Base-by-base conservation (phyloP, 1,140 invertebrate genomes). In the Trialeurodes vaporariorum region DNA sequence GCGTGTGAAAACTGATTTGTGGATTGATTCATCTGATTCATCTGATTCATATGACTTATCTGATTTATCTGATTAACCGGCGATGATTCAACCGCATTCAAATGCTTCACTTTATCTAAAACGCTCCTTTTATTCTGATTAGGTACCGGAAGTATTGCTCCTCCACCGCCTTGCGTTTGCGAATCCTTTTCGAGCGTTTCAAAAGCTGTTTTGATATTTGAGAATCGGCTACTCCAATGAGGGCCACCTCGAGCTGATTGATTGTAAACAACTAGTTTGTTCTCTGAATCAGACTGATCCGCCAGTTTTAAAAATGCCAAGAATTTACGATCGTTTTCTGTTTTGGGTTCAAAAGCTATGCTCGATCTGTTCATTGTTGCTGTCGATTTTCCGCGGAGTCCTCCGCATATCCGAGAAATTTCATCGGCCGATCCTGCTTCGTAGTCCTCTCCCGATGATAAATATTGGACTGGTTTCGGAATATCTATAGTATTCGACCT, bases 401-500 rank as follows among this genome's bases (percentile, higher is more conserved):
- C 34, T 9, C 17, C 17, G 17, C 34, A 17, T 17, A 49, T 49
- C 5, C 34, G 34, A 49, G 34, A 49, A 49, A 27, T 21, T 23
- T 40, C 67, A 49, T 71, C 70, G 26, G 62, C 68, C 49, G 71
- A 68, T n/a, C 71, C 71, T 11, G 59, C 66, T 21, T 71, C 73
- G 40, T 71, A 72, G 25, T 76, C 74, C 59, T 73, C 73, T 12
- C 71, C 73, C 23, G 73, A 72, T n/a, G 71, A 73, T 24, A 71
- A 84, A 70, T 79, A 83, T 59, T 81, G 81, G 13, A 82, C 74
- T 0, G 85, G 86, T 74, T 89, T 89, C 0, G 90, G 89, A 74
- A 93, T 91, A 73, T 93, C 90, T 68, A 93, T 91, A 1, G 91
- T 93, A 68, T 93, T 93, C 0, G 90, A 90, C 25, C 91, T 81